A percentile compares a stretch with the other conserved stretches of the same genome.
Conservation (phyloP, 2,113 vertebrate genomes). For the Actenoides hombroni region DNA sequence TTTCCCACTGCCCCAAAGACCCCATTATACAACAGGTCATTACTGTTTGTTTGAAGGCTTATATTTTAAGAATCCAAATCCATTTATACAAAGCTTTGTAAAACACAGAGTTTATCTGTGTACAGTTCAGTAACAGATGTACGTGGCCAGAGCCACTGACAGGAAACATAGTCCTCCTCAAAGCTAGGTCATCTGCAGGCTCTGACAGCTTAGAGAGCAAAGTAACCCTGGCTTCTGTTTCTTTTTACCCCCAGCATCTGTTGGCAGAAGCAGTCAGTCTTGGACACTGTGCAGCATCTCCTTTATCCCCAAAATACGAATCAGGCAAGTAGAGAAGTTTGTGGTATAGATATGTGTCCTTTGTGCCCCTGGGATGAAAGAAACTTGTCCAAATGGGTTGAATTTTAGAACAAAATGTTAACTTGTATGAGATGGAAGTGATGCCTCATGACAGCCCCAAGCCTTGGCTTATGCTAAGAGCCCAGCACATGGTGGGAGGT, state of each 20-base stretch:
- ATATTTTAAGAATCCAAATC: constrained; percentile 40
- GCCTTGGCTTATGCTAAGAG: neutral
- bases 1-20: neutral
- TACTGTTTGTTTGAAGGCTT: constrained; percentile 27
- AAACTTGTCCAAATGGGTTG: neutral
- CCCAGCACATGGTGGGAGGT: neutral
- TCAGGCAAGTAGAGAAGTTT: constrained; percentile 61
- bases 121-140: constrained; percentile 37
- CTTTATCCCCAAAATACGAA: constrained; percentile 65
- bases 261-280: constrained; percentile 25
- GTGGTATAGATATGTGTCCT: neutral
- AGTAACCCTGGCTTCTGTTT: neutral
- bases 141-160: neutral
- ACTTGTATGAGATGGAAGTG: neutral
- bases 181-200: neutral
- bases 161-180: neutral
- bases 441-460: neutral
- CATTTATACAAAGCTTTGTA: constrained; percentile 57
- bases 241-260: constrained; percentile 41
- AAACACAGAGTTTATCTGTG: constrained; percentile 9
- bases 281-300: constrained; percentile 39
- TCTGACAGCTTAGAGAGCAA: neutral
- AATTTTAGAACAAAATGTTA: neutral
- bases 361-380: neutral
- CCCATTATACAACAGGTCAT: neutral